These are phyloP conservation scores for Erpornis zantholeuca DNA, from an alignment of 2,113 vertebrate genomes.

Conservation along the genomic window DNA sequence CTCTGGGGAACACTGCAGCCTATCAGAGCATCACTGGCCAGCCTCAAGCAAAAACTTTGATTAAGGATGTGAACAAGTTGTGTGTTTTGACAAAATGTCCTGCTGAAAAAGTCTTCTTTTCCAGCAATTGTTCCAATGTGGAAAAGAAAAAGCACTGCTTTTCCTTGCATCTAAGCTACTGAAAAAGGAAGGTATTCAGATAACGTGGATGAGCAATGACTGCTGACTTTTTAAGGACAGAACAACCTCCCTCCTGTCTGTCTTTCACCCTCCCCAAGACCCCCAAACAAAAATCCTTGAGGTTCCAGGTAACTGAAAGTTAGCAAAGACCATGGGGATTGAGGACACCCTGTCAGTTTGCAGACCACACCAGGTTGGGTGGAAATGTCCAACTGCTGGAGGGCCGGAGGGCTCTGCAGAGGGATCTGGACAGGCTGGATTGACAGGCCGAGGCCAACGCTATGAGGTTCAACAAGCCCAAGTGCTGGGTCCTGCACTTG, in stretches of 20 bases:
- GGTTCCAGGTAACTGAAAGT: neutral
- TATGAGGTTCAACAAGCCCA: neutral
- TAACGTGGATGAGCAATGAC: neutral
- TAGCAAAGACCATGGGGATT: accelerated
- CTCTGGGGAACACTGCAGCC: neutral
- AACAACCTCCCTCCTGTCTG: neutral
- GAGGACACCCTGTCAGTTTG: neutral
- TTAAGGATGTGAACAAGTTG: neutral
- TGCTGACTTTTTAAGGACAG: neutral
- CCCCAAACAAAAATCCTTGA: neutral
- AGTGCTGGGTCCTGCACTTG: neutral
- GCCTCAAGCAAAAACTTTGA: neutral
- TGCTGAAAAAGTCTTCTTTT: neutral
- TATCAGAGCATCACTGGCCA: neutral
- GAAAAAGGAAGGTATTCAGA: neutral
- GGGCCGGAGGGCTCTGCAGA: neutral
- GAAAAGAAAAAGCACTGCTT: neutral
- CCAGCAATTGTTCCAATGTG: neutral
- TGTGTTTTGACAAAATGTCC: neutral
- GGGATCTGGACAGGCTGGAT: neutral
- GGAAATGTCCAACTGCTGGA: neutral
- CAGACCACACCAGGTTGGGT: neutral
- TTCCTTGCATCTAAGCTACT: neutral
- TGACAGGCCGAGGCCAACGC: accelerated
- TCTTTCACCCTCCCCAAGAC: neutral